Percentiles rank a stretch among this genome's conserved stretches.
These are phyloP conservation scores for Hemiprocne comata DNA, from an alignment of 2,113 vertebrate genomes.

Conservation along the genomic window DNA sequence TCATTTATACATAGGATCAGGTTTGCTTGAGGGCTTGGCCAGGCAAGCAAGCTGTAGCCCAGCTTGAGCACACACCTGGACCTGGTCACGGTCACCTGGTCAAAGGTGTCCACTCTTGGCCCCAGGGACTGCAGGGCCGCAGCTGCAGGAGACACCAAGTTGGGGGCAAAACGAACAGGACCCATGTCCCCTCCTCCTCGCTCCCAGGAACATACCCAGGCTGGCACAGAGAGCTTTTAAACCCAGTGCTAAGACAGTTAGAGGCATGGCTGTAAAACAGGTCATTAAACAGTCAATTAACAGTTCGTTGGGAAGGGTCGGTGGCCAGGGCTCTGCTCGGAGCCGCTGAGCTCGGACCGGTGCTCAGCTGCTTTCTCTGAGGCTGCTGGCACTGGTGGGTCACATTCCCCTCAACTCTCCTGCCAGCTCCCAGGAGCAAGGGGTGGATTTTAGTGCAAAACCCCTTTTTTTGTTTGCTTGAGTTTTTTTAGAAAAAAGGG, in stretches of 20 bases:
- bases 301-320: neutral
- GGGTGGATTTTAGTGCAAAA: neutral
- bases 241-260: neutral
- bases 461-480: neutral
- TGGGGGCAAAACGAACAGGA: neutral
- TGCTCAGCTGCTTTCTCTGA: fast-evolving
- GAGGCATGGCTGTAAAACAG: neutral
- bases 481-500: no score
- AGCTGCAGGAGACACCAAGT: neutral
- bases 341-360: neutral
- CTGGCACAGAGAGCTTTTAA: neutral
- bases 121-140: neutral
- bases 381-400: fast-evolving
- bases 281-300: neutral
- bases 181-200: neutral
- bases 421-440: neutral
- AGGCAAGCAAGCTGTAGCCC: neutral
- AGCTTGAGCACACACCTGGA: neutral
- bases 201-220: neutral
- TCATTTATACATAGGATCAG: fast-evolving
- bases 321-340: fast-evolving
- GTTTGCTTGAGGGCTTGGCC: fast-evolving
- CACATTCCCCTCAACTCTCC: fast-evolving
- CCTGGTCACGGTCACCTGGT: neutral
- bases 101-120: neutral